Evolutionary conservation across 92 coral and sea anemone genomes (phyloP), one percentile per base, ranked within the genome.

Genomic region (Zoanthus sansibaricus): DNA sequence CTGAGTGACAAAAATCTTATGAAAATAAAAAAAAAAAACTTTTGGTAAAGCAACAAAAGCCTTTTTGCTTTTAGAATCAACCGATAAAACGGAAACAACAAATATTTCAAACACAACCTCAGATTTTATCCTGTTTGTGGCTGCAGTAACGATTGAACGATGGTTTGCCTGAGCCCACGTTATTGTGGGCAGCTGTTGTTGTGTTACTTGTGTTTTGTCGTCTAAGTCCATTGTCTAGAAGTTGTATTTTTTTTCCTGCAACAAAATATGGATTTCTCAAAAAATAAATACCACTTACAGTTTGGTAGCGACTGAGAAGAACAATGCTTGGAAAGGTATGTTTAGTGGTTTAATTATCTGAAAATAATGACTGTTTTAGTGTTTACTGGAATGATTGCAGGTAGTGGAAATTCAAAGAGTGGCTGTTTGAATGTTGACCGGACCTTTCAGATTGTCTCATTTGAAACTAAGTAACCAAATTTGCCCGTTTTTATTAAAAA

Each of bases 251-350:
- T 79, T 33, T 13, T 17, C 7, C 69, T 66, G 51, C 33, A 9
- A 31, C 14, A 16, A 20, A 46, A 79, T 17, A 61, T 79, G 61
- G 66, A 67, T 16, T 13, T 67, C 59, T 68, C 18, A 51, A 17
- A 16, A 69, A 76, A 37, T 80, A 42, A 56, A 33, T 62, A 42
- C 52, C 54, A 31, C n/a, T 55, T 61, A 69, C 74, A 30, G 45
- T 45, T 58, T 62, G 17, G 44, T 58, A 54, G 55, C 86, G 82
- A 77, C 52, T 75, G 69, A 49, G 58, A 20, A 78, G 48, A 17
- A 83, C 79, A 73, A 95, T 95, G 98, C 93, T 95, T 66, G 94
- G 92, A 72, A 91, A 95, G 96, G 98, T 95, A 88, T 84, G 96
- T 45, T 79, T 56, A 44, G 62, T n/a, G 46, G 9, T 59, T 79